Base-by-base conservation (phyloP, 2,113 vertebrate species). In the Burhinus bistriatus region DNA sequence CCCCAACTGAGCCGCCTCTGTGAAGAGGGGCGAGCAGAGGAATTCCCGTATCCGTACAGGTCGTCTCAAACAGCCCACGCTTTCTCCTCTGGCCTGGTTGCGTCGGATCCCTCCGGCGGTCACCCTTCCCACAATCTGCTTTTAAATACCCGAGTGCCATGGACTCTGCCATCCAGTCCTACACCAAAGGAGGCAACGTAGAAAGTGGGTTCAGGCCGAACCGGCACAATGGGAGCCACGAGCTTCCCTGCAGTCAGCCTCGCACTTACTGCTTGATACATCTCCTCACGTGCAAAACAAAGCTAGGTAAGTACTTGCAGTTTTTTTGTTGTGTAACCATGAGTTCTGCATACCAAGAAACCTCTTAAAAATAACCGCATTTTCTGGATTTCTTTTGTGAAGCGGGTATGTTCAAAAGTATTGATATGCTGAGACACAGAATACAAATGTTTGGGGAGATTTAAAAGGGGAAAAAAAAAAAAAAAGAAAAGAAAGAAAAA, bases 251-350 rank as follows among this genome's bases (percentile, higher is more conserved):
- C 57, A 16, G 75, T 9, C 70, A 30, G 47, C 32, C 49, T 57
- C 3, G 1, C 20, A 1, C 11, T 7, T 12, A 5, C 29, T 25
- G 34, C 44, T 45, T 0, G 2, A 12, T 6, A 22, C 20, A 5
- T 40, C 66, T 70, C 42, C 87, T 68, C 42, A 54, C 0, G 0
- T 36, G 44, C 30, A 66, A 15, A 52, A 58, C 52, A 70, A 59
- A 76, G 25, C 64, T 15, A 16, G 49, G 22, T 3, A 57, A 49
- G 25, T 3, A 30, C 22, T 4, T 4, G 5, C 26, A 49, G 20
- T 5, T 44, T 71, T 71, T 64, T 1, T 52, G 25, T 9, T 47
- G 40, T 20, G 11, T 3, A 61, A 32, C 30, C 29, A 2, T 10
- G 27, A 81, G 23, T 44, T 87, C 52, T 75, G 44, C 42, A 22